Evolutionary conservation across 1,140 invertebrate genomes (phyloP), one percentile per base, ranked within the genome.

Genomic region (Dreissena rostriformis): DNA sequence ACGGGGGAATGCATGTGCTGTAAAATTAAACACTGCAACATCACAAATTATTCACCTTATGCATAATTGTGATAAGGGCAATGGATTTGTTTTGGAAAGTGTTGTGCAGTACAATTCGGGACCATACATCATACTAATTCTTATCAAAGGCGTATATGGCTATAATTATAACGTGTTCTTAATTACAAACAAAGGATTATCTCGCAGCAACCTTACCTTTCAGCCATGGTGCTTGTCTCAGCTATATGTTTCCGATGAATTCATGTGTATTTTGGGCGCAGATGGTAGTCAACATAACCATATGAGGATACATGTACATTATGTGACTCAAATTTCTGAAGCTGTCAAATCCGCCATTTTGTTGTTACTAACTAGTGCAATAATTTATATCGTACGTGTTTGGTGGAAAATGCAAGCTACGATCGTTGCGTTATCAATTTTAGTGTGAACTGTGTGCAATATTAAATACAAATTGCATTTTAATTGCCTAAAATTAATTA

Each of bases 341-440:
- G 68, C 71, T 74, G 71, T 71, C 75, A 81, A 67, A 68, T 79
- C 76, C 68, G 76, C 83, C 83, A 85, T 85, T 72, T 85, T 85
- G 83, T 73, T 80, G 79, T 55, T 39, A 39, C 71, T 39, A 39
- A 39, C 39, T 39, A 39, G 39, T 5, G 39, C 39, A 39, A 39
- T 39, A 5, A 39, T 39, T 39, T 39, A 2, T 39, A 39, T 39
- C 39, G 39, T 39, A 8, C 8, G 39, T 39, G 2, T 39, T 28
- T 52, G 26, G 11, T 14, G n/a, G 5, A 19, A 28, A 52, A 2
- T 65, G 0, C 11, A 49, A 22, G 8, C 12, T 24, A 29, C 39
- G 24, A 53, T 28, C n/a, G 10, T 17, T 49, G 19, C 49, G 28
- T 6, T 15, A 0, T 12, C 5, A 79, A 11, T 66, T 26, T 26